phyloP scores from a whole-genome alignment of 2,797 vertebrate species.

The Aplochiton taeniatus region DNA sequence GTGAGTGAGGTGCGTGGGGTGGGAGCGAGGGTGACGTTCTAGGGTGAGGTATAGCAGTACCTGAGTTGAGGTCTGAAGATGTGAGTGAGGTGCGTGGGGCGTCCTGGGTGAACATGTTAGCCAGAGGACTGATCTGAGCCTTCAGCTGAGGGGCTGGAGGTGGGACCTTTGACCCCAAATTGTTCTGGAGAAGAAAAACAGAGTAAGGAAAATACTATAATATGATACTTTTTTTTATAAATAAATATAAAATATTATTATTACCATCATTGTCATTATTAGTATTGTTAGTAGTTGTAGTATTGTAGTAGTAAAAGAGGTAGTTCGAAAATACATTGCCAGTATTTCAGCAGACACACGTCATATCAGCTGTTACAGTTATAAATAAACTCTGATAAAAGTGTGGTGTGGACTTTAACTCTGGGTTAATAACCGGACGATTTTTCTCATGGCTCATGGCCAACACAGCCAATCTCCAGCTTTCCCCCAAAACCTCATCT shows the following conservation, averaged over 20 bases:
- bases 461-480: conserved; percentile 16
- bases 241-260: too few species aligned
- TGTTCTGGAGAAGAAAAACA: conserved; percentile 54
- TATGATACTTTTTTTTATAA: too few species aligned
- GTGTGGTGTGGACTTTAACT: conserved; percentile 20
- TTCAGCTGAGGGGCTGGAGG: conserved; percentile 85
- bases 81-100: conserved; percentile 63
- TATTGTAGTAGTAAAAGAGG: too few species aligned
- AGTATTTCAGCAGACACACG: too few species aligned
- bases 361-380: too few species aligned
- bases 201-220: background rate
- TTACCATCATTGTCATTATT: too few species aligned
- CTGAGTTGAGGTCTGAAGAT: conserved; percentile 62
- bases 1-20: conserved; percentile 63
- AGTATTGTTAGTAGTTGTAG: too few species aligned
- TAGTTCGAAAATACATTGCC: too few species aligned
- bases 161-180: conserved; percentile 65
- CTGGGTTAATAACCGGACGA: conserved; percentile 10
- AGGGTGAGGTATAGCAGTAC: conserved; percentile 34
- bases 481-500: conserved; percentile 15
- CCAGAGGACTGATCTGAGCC: conserved; percentile 86
- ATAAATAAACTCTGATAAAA: background rate
- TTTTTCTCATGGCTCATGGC: conserved; percentile 21
- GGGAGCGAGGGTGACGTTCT: too few species aligned
- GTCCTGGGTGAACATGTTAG: conserved; percentile 89